Conservation (phyloP, 1,140 invertebrate genomes). For the Mesaphorura yosii region DNA sequence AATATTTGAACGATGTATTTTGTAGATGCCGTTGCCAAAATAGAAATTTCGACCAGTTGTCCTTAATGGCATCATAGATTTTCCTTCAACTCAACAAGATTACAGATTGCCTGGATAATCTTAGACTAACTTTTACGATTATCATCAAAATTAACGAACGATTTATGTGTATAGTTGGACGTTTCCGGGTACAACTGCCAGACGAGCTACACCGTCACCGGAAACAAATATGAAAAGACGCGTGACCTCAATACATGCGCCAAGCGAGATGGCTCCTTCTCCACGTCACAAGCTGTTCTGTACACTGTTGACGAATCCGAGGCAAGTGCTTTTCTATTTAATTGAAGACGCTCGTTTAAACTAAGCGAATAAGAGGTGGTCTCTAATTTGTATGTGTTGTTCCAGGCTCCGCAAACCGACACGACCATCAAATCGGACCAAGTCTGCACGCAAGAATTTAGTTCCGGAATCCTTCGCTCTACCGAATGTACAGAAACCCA, state of each 20-base stretch:
- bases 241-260: constrained; percentile 62
- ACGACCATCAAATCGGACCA: constrained; percentile 13
- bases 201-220: constrained; percentile 55
- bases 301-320: not conserved
- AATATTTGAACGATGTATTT: too few species aligned
- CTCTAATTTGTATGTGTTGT: not conserved
- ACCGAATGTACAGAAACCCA: constrained; percentile 14
- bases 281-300: constrained; percentile 18
- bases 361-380: not conserved
- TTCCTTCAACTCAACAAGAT: too few species aligned
- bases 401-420: constrained; percentile 1
- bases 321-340: not conserved
- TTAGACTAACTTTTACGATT: too few species aligned
- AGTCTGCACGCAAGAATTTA: constrained; percentile 11
- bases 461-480: constrained; percentile 3
- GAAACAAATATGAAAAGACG: constrained; percentile 48
- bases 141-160: too few species aligned
- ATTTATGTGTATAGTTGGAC: constrained; percentile 49
- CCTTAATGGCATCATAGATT: too few species aligned
- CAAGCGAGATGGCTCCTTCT: constrained; percentile 50
- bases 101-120: too few species aligned
- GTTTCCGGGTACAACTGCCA: constrained; percentile 64
- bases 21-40: too few species aligned
- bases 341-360: too few species aligned
- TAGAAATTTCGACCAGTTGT: too few species aligned